Conservation (phyloP, 2,113 vertebrate genomes). For the Bungarus multicinctus region DNA sequence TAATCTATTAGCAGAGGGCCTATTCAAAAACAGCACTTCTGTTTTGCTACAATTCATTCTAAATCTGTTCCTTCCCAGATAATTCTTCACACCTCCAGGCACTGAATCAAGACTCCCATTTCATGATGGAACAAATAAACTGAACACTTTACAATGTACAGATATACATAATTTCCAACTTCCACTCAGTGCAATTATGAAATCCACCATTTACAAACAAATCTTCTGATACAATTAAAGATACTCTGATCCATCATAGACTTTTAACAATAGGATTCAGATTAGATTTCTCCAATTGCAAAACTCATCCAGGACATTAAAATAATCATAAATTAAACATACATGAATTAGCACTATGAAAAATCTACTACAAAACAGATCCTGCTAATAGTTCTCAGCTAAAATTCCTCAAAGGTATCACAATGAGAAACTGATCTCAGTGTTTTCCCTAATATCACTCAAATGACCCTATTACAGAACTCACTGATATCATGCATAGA, state of each 20-base stretch:
- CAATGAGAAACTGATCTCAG: background rate
- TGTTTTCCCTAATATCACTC: background rate
- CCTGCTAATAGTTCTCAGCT: background rate
- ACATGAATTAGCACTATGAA: background rate
- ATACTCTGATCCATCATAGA: background rate
- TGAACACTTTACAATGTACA: background rate
- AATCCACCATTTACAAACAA: background rate
- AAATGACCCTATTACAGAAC: background rate
- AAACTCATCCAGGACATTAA: background rate
- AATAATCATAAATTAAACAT: background rate
- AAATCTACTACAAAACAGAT: background rate
- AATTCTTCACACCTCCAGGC: background rate
- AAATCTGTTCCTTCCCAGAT: background rate
- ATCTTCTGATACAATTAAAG: background rate
- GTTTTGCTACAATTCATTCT: background rate
- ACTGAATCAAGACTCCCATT: background rate
- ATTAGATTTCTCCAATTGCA: background rate
- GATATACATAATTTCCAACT: background rate
- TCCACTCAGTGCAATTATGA: background rate
- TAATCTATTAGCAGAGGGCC: background rate
- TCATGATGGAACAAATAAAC: background rate
- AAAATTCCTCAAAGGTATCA: background rate
- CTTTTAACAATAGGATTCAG: background rate
- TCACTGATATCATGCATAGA: background rate
- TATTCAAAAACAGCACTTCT: background rate